Conservation (phyloP, 2,888 invertebrate species). For the Andrena minutula region DNA sequence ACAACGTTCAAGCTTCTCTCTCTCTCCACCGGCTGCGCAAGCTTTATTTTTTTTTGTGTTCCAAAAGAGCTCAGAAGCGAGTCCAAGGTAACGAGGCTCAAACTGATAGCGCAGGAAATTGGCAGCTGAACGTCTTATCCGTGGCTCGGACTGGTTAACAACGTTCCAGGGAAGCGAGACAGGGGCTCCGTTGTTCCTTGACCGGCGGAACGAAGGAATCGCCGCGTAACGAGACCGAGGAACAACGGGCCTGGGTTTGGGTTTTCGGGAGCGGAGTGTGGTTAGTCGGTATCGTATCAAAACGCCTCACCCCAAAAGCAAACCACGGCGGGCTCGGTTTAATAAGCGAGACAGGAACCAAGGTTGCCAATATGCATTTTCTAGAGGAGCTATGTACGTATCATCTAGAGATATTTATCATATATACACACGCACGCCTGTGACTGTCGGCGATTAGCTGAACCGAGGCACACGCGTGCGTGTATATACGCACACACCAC, state of each 20-base stretch:
- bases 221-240: slow-evolving; percentile 31
- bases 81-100: slow-evolving; percentile 20
- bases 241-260: not conserved
- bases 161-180: too few relatives aligned
- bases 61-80: slow-evolving; percentile 41
- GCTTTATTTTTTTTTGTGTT: slow-evolving; percentile 19
- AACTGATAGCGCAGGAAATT: not conserved
- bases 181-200: slow-evolving; percentile 1
- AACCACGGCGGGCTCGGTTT: slow-evolving; percentile 79
- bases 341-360: slow-evolving; percentile 84
- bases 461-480: not conserved
- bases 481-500: slow-evolving; percentile 14
- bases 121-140: not conserved
- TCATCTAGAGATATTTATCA: slow-evolving; percentile 29
- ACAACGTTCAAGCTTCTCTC: slow-evolving; percentile 46
- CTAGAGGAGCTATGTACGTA: slow-evolving; percentile 64
- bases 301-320: slow-evolving; percentile 70
- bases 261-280: slow-evolving; percentile 9
- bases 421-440: slow-evolving; percentile 1
- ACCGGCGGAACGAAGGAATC: not conserved
- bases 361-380: slow-evolving; percentile 82
- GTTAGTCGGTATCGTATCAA: slow-evolving; percentile 29
- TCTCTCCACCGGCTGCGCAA: slow-evolving; percentile 50
- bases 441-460: not conserved
- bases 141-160: too few relatives aligned